Conservation (phyloP, 1,140 invertebrate genomes). For the Lasioglossum albipes region DNA sequence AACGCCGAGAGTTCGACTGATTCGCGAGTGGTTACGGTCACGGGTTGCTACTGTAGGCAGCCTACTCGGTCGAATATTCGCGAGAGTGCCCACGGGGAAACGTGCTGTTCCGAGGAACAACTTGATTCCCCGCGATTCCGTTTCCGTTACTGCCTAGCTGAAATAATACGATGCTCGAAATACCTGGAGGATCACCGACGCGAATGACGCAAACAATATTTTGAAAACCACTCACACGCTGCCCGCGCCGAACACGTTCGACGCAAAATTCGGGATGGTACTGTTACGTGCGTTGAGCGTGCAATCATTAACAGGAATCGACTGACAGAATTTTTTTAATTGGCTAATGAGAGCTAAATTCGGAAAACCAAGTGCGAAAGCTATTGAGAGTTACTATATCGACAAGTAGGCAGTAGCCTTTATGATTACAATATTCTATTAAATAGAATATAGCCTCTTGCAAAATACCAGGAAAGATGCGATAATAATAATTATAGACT, state of each 20-base stretch:
- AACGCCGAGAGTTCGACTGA: background rate
- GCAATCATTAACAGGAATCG: too few species aligned
- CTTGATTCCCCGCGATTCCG: conserved; percentile 20
- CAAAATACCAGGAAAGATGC: too few species aligned
- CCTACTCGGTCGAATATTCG: conserved; percentile 6
- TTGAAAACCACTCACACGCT: background rate
- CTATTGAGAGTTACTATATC: too few species aligned
- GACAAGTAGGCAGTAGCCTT: too few species aligned
- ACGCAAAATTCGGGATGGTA: background rate
- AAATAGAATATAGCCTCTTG: too few species aligned
- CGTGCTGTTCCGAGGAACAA: too few species aligned
- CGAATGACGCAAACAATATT: background rate
- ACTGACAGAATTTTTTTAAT: background rate
- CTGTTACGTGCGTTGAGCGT: background rate
- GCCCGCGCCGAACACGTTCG: background rate
- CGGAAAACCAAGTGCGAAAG: too few species aligned
- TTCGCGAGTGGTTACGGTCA: too few species aligned
- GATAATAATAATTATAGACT: too few species aligned
- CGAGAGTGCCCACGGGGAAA: background rate
- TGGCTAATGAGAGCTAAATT: background rate
- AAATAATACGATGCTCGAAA: conserved; percentile 28
- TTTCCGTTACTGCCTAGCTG: background rate
- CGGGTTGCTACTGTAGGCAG: too few species aligned
- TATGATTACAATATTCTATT: too few species aligned
- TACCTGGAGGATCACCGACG: conserved; percentile 3